These are phyloP conservation scores for Rhopalosiphum padi DNA, from an alignment of 1,140 invertebrate genomes.

Conservation along the genomic window DNA sequence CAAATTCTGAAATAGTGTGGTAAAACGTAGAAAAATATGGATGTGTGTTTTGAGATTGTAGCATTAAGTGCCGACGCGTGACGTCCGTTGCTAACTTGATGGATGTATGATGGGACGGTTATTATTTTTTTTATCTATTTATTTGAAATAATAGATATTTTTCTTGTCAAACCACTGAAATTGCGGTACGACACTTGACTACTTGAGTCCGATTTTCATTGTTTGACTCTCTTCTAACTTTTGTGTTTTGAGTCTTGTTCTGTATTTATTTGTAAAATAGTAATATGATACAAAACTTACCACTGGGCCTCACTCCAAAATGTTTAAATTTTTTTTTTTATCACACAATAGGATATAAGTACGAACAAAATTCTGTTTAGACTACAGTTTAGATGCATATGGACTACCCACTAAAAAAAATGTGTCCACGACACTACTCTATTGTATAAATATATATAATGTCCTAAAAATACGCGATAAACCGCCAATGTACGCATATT, in stretches of 20 bases:
- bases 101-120: background rate
- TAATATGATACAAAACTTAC: background rate
- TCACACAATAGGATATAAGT: background rate
- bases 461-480: constrained; percentile 12
- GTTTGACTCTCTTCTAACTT: background rate
- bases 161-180: background rate
- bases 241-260: background rate
- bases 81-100: background rate
- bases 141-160: background rate
- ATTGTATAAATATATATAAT: background rate
- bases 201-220: background rate
- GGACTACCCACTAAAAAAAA: background rate
- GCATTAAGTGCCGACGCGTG: no score
- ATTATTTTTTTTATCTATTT: background rate
- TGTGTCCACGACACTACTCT: background rate
- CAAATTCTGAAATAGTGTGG: no score
- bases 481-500: background rate
- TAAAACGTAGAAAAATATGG: no score
- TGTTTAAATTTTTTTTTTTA: background rate
- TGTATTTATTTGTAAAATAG: background rate
- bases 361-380: background rate
- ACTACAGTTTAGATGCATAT: background rate
- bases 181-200: no score
- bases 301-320: background rate
- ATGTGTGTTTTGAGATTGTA: no score